These are phyloP conservation scores for Aphelinus atriplicis DNA, from an alignment of 1,140 invertebrate genomes.

Conservation along the genomic window DNA sequence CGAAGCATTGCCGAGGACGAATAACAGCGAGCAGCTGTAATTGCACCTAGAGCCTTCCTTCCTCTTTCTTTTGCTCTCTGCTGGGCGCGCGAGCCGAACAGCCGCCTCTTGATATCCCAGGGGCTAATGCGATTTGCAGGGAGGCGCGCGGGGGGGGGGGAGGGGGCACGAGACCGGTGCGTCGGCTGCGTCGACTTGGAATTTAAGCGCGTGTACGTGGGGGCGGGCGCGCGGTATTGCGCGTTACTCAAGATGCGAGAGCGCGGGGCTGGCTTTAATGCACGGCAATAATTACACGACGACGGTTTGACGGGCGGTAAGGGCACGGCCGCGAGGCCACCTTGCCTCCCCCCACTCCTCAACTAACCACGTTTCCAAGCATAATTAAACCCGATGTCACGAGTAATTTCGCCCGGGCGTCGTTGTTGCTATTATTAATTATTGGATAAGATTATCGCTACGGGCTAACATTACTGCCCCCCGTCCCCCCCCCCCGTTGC, in stretches of 20 bases:
- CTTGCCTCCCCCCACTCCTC: no score
- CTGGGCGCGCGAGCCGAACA: no score
- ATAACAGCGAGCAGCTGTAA: no score
- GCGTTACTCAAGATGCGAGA: conserved; percentile 6
- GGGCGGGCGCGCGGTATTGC: no score
- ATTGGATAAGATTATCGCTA: conserved; percentile 20
- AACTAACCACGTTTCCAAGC: conserved; percentile 23
- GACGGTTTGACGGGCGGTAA: conserved; percentile 18
- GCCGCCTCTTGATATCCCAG: no score
- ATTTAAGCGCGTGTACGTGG: not conserved
- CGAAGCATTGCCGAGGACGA: no score
- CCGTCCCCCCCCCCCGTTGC: not conserved
- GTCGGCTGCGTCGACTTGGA: no score
- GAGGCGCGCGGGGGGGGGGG: no score
- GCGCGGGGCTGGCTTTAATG: conserved; percentile 16
- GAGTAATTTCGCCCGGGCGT: conserved; percentile 22
- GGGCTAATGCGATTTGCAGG: no score
- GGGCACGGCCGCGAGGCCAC: not conserved
- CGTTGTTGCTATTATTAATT: conserved; percentile 28
- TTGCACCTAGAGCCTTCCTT: no score
- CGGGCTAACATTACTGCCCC: not conserved
- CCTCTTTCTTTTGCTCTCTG: no score
- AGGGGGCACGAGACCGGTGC: no score
- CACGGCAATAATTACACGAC: conserved; percentile 28
- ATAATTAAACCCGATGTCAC: conserved; percentile 36